Evolutionary conservation across 2,888 invertebrate genomes (phyloP), one percentile per base, ranked within the genome.

Genomic region (Brachynemurus nebulosus): DNA sequence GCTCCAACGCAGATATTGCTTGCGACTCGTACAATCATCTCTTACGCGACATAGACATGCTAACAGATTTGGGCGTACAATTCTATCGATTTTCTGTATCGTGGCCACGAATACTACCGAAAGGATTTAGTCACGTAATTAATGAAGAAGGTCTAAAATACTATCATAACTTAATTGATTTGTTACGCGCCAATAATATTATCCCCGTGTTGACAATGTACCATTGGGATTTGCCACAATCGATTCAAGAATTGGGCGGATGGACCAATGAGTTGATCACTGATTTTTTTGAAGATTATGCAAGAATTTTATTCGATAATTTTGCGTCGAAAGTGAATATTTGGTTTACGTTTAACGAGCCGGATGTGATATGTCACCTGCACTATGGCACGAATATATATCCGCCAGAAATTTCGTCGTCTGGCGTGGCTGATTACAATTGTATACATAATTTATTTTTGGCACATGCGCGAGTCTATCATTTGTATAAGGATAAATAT

Each of bases 81-180:
- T 65, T 64, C 54, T 83, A 82, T 59, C 69, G 82, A 34, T 83
- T 83, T 59, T 82, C 81, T 1, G 69, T 83, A 52, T 75, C 84
- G 1, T 89, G 88, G 88, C 63, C 80, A 0, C 66, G 88, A 40
- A 68, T 89, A 38, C 63, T 88, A 50, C 84, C 86, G 0, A 72
- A 69, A 9, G 86, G 83, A 8, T 68, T 73, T 45, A n/a, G 17
- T 36, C 68, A 72, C 9, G 74, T 78, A 54, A 65, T 85, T 16
- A 90, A 83, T 57, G 64, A 69, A 33, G 68, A 72, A 2, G 90
- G 85, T 14, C 68, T 90, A 9, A 65, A 74, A 45, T 86, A 86
- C 62, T 91, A 91, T 60, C 78, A 76, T 55, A 72, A 78, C 51
- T 62, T 91, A 36, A 80, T 90, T 42, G 68, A 84, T 54, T 80